Conservation (phyloP, 2,888 invertebrate genomes). For the Drosophila acutilabella region DNA sequence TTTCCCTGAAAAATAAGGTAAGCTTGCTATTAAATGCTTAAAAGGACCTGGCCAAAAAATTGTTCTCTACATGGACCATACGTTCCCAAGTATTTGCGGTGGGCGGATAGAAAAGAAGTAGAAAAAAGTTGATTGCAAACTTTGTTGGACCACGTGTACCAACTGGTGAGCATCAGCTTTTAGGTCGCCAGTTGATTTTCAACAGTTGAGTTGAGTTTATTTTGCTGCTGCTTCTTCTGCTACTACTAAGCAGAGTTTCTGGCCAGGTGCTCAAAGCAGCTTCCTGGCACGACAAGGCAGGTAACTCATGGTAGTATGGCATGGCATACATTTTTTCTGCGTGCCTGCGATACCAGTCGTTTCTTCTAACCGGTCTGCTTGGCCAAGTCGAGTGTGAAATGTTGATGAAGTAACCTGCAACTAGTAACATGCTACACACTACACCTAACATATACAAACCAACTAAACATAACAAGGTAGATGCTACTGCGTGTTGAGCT, state of each 20-base stretch:
- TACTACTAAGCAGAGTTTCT: conserved; percentile 44
- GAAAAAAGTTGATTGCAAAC: conserved; percentile 68
- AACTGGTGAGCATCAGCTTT: conserved; percentile 23
- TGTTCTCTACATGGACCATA: conserved; percentile 30
- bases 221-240: conserved; percentile 22
- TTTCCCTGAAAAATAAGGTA: conserved; percentile 32
- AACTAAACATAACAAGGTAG: conserved; percentile 20
- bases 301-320: conserved; percentile 12
- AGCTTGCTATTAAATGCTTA: conserved; percentile 60
- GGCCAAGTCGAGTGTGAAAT: conserved; percentile 75
- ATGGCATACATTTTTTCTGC: conserved; percentile 72
- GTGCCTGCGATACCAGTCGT: conserved; percentile 53
- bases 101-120: conserved; percentile 33
- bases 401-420: conserved; percentile 75
- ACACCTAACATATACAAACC: conserved; percentile 27
- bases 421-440: conserved; percentile 60
- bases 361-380: conserved; percentile 40
- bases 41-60: conserved; percentile 31
- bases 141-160: conserved; percentile 58
- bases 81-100: conserved; percentile 66
- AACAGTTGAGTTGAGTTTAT: conserved; percentile 77
- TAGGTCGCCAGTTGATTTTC: conserved; percentile 74
- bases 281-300: conserved; percentile 12
- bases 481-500: conserved; percentile 62
- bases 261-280: conserved; percentile 61